phyloP scores from a whole-genome alignment of 2,113 vertebrate species.

The Ptychochromis oligacanthus region DNA sequence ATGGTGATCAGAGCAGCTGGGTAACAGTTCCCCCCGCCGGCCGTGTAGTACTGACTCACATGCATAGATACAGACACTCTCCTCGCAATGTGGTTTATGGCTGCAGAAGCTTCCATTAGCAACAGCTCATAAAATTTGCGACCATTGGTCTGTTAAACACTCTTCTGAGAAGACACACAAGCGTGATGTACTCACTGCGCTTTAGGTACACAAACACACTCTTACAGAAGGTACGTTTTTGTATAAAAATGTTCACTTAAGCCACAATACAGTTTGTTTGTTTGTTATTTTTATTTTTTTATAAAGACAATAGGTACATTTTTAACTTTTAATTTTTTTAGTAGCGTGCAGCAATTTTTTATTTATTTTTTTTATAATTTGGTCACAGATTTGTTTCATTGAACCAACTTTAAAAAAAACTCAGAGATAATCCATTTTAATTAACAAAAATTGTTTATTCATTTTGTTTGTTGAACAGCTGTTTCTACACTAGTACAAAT shows the following conservation, averaged over 20 bases:
- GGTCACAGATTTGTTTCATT: not conserved
- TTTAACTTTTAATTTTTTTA: not conserved
- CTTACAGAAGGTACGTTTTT: not conserved
- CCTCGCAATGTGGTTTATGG: conserved; percentile 59
- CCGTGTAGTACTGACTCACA: conserved; percentile 21
- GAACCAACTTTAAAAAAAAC: not conserved
- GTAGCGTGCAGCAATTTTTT: not conserved
- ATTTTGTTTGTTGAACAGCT: not conserved
- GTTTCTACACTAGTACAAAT: not conserved
- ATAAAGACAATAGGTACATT: not conserved
- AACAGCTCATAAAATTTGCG: conserved; percentile 70
- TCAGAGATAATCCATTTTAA: not conserved
- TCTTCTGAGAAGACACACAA: conserved; percentile 24
- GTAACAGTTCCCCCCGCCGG: conserved; percentile 46
- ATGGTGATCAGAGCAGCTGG: conserved; percentile 56
- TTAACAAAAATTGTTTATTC: not conserved
- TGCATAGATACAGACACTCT: conserved; percentile 32
- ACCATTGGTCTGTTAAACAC: conserved; percentile 67
- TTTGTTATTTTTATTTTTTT: not conserved
- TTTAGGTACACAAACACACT: not conserved
- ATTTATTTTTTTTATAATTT: not conserved
- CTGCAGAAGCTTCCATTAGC: conserved; percentile 71
- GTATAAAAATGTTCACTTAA: not conserved
- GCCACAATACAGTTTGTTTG: not conserved
- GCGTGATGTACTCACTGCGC: not conserved